These are phyloP conservation scores for Ivindomyrus marchei DNA, from an alignment of 2,113 vertebrate species.

Conservation along the genomic window DNA sequence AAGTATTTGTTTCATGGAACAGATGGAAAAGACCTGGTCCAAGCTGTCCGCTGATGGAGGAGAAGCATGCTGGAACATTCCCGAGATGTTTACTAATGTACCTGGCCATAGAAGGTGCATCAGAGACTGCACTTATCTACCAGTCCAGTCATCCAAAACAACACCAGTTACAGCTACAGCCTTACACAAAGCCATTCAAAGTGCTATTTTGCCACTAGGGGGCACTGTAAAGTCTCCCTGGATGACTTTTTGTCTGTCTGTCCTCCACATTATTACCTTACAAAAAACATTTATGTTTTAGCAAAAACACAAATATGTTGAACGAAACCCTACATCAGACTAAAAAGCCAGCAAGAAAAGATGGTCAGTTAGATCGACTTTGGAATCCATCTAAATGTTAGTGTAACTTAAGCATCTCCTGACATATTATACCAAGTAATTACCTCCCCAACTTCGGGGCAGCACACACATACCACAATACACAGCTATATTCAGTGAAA, in stretches of 20 bases:
- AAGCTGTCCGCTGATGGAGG: not conserved
- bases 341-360: not conserved
- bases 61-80: not conserved
- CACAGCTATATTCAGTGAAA: not conserved
- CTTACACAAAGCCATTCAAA: not conserved
- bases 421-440: not conserved
- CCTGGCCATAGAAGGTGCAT: slow-evolving; percentile 33
- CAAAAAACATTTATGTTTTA: not conserved
- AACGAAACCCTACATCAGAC: not conserved
- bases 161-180: not conserved
- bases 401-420: not conserved
- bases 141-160: not conserved
- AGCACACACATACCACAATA: not conserved
- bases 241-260: not conserved
- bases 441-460: not conserved
- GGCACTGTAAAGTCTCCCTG: not conserved
- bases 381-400: not conserved
- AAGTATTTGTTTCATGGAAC: not conserved
- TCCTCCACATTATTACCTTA: not conserved
- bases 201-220: not conserved
- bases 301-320: not conserved
- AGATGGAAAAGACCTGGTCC: slow-evolving; percentile 19
- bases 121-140: not conserved
- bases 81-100: slow-evolving; percentile 17
- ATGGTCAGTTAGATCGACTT: not conserved